Evolutionary conservation across 2,888 invertebrate species (phyloP), one percentile per base, ranked within the genome.

Genomic region (Trachelus stipa): DNA sequence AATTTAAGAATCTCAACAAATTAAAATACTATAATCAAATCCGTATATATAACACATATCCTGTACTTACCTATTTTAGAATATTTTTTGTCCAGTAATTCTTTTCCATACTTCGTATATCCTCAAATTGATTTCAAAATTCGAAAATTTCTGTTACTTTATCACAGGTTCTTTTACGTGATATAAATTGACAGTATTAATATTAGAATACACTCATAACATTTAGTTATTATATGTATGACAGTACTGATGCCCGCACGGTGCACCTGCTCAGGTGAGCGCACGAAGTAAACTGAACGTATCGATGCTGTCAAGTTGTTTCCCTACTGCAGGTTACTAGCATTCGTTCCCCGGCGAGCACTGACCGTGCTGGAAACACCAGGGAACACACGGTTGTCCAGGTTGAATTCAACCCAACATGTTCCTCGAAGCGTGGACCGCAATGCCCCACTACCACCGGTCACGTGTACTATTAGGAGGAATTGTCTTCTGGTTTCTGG

Each of bases 201-300:
- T 56, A 23, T 56, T 71, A 71, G 1, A 71, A 33, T 31, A 9
- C 31, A 31, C 31, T 31, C 0, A 33, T 33, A 15, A 30, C 1
- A 33, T 33, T 69, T 37, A 12, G 11, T 30, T 31, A 71, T 12
- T 12, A 71, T 15, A 34, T 34, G 12, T 34, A 33, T 34, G 71
- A 11, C 12, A 71, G 71, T 71, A 23, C 71, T 71, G 71, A 31
- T 31, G 81, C 81, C 79, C 80, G 78, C 76, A 34, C 79, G 76
- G 37, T 73, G 81, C 86, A 85, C 83, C 84, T 85, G 85, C 82
- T 82, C 81, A 81, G 81, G 81, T 83, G 85, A 84, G 83, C 85
- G 88, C 88, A 84, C 86, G 86, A 83, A 84, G 85, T 85, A 83
- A 87, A 90, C 91, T 91, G 89, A 88, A 87, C 84, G 88, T 88